A percentile compares a stretch with the other conserved stretches of the same genome.
These are phyloP conservation scores for Enteromius afrohamiltoni DNA, from an alignment of 2,797 vertebrate species.

Conservation along the genomic window DNA sequence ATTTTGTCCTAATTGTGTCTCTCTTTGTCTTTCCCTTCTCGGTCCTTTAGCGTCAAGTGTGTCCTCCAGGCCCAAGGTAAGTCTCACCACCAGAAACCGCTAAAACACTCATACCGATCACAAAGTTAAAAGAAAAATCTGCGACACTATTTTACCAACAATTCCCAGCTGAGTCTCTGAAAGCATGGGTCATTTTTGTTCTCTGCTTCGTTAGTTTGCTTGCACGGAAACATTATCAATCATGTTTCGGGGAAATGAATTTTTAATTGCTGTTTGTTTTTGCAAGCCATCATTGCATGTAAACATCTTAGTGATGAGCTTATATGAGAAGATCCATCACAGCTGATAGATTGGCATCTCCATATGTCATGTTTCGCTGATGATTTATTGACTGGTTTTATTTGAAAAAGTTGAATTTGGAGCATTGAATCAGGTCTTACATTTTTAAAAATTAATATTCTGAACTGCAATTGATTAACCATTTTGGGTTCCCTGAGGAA, in stretches of 20 bases:
- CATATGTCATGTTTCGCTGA: background rate
- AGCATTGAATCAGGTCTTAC: background rate
- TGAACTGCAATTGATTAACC: background rate
- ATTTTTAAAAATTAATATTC: background rate
- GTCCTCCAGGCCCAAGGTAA: conserved; percentile 37
- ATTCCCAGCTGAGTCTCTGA: background rate
- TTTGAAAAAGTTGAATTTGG: background rate
- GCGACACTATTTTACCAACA: background rate
- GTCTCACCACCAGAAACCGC: background rate
- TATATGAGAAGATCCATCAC: background rate
- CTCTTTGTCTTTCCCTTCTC: conserved; percentile 19
- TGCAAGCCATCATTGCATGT: background rate
- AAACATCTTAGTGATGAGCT: conserved; percentile 14
- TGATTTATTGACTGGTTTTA: conserved; percentile 9
- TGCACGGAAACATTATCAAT: conserved; percentile 8
- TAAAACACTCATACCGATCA: background rate
- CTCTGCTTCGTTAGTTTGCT: background rate
- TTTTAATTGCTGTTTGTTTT: background rate
- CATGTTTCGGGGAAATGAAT: background rate
- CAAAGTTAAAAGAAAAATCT: background rate
- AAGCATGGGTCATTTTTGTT: background rate
- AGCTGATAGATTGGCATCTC: background rate
- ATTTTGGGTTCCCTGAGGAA: background rate
- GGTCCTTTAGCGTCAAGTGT: conserved; percentile 13
- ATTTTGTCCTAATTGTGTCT: conserved; percentile 40